phyloP scores from a whole-genome alignment of 2,113 vertebrate genomes.

The Micronisus gabar region DNA sequence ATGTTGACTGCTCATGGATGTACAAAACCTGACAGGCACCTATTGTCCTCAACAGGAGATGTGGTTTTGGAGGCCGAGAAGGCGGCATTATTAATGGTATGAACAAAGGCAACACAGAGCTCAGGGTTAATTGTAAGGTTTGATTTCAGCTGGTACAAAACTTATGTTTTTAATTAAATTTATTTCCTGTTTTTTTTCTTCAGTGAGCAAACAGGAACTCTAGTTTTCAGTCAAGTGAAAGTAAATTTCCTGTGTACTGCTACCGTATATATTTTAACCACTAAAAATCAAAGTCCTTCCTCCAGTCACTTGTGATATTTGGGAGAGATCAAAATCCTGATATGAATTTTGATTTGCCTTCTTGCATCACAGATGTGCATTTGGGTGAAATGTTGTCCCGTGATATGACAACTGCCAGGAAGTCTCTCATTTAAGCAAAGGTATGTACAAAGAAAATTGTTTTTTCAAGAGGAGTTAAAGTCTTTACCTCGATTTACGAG shows the following conservation, averaged over 20 bases:
- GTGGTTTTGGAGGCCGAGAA: fast-evolving
- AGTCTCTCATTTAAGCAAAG: background rate
- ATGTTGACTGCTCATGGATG: background rate
- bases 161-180: background rate
- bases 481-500: background rate
- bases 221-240: background rate
- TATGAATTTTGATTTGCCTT: background rate
- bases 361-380: background rate
- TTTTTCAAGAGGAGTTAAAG: background rate
- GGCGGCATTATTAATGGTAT: background rate
- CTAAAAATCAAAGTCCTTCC: background rate
- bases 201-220: background rate
- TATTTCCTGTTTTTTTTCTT: background rate
- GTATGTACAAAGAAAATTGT: background rate
- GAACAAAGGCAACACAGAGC: background rate
- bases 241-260: background rate
- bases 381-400: background rate
- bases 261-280: background rate
- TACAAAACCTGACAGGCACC: background rate
- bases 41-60: background rate
- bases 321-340: background rate
- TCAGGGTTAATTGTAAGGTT: background rate
- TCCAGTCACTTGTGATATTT: background rate
- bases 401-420: background rate
- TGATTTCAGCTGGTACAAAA: background rate